phyloP scores from a whole-genome alignment of 2,797 vertebrate genomes.

The Sebastes steindachneri region DNA sequence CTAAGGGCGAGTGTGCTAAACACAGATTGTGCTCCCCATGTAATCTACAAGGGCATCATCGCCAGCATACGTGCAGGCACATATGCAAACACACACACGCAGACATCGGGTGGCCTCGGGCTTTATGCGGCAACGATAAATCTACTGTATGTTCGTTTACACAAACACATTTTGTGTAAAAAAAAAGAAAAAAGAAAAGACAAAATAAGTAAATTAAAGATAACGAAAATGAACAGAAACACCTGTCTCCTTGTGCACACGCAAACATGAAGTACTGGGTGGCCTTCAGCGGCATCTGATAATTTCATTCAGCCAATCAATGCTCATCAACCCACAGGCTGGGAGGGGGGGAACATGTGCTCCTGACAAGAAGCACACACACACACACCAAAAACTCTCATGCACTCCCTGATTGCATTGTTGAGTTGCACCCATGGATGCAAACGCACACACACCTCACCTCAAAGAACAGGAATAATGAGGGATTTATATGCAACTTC shows the following conservation, averaged over 20 bases:
- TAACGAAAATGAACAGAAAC: background rate
- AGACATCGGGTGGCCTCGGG: constrained; percentile 17
- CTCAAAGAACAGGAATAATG: constrained; percentile 64
- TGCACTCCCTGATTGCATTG: background rate
- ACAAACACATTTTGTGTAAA: background rate
- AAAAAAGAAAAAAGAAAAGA: background rate
- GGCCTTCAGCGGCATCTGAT: constrained; percentile 79
- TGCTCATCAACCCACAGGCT: constrained; percentile 48
- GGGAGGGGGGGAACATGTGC: constrained; percentile 50
- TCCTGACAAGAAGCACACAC: constrained; percentile 44
- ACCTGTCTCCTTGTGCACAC: background rate
- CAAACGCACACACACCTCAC: constrained; percentile 12
- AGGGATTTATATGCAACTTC: constrained; percentile 73
- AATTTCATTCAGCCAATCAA: constrained; percentile 79
- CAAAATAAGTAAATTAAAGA: background rate
- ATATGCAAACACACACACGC: constrained; percentile 18
- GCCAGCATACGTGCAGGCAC: constrained; percentile 40
- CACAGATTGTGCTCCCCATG: constrained; percentile 77
- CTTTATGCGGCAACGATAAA: constrained; percentile 9
- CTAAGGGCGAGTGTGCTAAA: constrained; percentile 75
- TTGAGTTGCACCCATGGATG: background rate
- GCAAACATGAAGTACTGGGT: background rate
- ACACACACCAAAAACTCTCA: background rate
- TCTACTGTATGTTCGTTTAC: background rate
- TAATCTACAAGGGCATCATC: constrained; percentile 82